Conservation (phyloP, 2,113 vertebrate species). For the Grus americana region DNA sequence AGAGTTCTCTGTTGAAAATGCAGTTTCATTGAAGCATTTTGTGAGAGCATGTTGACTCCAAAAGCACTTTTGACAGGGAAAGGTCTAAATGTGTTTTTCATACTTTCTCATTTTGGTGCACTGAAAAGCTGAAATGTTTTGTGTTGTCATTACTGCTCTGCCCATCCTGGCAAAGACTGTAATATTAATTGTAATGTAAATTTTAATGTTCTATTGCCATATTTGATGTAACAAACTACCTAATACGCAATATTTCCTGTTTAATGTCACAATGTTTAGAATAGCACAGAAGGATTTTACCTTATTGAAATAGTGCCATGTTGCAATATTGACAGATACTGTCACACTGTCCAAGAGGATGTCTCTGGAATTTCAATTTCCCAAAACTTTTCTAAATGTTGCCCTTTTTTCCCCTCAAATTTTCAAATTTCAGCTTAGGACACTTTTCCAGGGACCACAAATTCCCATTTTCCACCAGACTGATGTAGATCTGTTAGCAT, state of each 20-base stretch:
- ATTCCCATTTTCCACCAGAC: not conserved
- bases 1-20: slow-evolving; percentile 64
- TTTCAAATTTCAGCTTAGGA: not conserved
- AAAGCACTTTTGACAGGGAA: slow-evolving; percentile 48
- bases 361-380: not conserved
- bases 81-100: slow-evolving; percentile 39
- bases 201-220: not conserved
- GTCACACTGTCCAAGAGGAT: not conserved
- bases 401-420: not conserved
- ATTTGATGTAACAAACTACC: not conserved
- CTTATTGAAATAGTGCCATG: not conserved
- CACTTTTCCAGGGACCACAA: not conserved
- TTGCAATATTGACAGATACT: not conserved
- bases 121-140: slow-evolving; percentile 29
- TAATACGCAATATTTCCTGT: not conserved
- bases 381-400: not conserved
- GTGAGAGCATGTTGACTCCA: slow-evolving; percentile 53
- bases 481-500: not conserved
- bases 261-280: not conserved
- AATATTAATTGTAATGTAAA: not conserved
- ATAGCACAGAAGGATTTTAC: not conserved
- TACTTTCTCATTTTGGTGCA: not conserved
- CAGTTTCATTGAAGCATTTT: slow-evolving; percentile 59
- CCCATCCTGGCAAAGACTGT: not conserved
- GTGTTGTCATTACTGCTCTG: not conserved